Evolutionary conservation across 2,797 vertebrate species (phyloP).

Genomic region (Clarias pachynema): DNA sequence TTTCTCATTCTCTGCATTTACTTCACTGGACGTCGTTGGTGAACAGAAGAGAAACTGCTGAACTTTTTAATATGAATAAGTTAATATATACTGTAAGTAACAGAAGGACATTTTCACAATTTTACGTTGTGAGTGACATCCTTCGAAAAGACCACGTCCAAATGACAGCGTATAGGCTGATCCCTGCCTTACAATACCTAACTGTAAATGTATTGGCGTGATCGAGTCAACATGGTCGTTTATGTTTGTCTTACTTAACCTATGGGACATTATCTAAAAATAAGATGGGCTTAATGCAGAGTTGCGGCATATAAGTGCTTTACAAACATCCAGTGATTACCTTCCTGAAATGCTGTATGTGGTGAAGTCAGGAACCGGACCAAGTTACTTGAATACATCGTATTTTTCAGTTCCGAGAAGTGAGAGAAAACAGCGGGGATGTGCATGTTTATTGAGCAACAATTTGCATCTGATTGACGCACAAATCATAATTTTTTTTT

Average conservation of each 20-base stretch:
- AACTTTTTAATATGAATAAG: not conserved
- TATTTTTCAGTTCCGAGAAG: conserved; percentile 35
- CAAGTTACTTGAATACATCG: conserved; percentile 17
- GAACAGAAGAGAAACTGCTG: conserved; percentile 4
- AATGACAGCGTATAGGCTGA: not conserved
- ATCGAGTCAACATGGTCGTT: not conserved
- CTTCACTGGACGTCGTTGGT: not conserved
- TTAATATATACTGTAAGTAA: not conserved
- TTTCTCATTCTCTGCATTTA: conserved; percentile 32
- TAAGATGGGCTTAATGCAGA: not conserved
- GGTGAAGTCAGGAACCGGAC: conserved; percentile 29
- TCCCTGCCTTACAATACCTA: not conserved
- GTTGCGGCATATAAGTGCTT: conserved; percentile 7
- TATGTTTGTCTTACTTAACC: not conserved
- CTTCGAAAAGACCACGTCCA: not conserved
- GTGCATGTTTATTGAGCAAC: conserved; percentile 39
- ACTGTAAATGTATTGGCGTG: conserved; percentile 5
- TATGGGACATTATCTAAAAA: conserved; percentile 20
- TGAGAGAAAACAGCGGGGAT: conserved; percentile 24
- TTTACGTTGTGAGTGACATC: not conserved
- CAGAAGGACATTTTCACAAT: not conserved
- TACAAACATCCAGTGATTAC: conserved; percentile 24
- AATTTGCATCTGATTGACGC: conserved; percentile 26
- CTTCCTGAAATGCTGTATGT: conserved; percentile 30
- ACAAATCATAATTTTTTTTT: conserved; percentile 2